A percentile compares a stretch with the other conserved stretches of the same genome.
Conservation (phyloP, 1,140 invertebrate species). For the Aphelinus certus region DNA sequence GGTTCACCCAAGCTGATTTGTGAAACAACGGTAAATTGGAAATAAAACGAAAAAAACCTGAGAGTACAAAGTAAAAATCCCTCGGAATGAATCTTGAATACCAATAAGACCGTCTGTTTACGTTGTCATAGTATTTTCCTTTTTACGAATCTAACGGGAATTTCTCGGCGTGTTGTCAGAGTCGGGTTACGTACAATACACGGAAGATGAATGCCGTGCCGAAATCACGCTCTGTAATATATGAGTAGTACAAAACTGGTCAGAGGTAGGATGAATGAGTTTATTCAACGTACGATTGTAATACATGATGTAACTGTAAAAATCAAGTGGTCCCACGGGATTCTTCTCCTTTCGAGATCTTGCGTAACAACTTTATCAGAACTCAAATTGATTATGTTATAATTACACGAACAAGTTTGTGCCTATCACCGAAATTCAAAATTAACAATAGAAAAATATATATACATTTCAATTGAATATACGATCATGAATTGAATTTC, state of each 20-base stretch:
- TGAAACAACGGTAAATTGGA: conserved; percentile 28
- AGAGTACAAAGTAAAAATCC: not conserved
- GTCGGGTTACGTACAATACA: too few relatives aligned
- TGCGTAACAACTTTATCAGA: too few relatives aligned
- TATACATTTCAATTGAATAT: too few relatives aligned
- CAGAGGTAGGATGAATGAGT: conserved; percentile 10
- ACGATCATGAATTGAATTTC: too few relatives aligned
- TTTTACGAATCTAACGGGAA: conserved; percentile 33
- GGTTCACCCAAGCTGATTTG: not conserved
- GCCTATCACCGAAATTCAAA: too few relatives aligned
- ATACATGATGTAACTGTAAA: conserved; percentile 34
- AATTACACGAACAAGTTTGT: too few relatives aligned
- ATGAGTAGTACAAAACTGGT: conserved; percentile 6
- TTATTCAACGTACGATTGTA: conserved; percentile 9
- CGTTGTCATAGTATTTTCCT: conserved; percentile 29
- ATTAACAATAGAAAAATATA: too few relatives aligned
- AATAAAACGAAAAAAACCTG: not conserved
- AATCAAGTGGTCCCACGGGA: not conserved
- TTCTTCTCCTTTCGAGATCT: too few relatives aligned
- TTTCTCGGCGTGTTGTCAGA: not conserved
- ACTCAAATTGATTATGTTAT: too few relatives aligned
- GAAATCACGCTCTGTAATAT: not conserved
- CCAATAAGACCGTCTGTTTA: conserved; percentile 32
- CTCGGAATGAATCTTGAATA: not conserved
- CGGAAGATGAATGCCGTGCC: too few relatives aligned